These are phyloP conservation scores for Laterallus jamaicensis DNA, from an alignment of 2,113 vertebrate species.

Conservation along the genomic window DNA sequence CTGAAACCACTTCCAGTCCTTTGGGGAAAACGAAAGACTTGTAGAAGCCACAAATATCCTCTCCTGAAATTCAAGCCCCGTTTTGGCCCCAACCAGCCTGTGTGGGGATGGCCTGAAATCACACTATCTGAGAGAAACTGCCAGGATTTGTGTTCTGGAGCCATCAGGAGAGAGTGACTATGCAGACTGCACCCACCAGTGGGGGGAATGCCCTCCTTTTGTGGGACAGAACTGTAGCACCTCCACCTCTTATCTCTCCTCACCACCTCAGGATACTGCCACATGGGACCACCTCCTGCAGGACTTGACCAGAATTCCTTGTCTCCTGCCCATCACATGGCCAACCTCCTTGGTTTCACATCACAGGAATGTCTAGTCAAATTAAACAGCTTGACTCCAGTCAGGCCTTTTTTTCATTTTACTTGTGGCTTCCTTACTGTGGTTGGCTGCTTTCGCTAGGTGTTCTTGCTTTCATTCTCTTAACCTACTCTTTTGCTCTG, in stretches of 20 bases:
- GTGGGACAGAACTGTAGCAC: fast-evolving
- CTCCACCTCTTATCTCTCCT: not conserved
- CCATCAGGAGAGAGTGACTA: not conserved
- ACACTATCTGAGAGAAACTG: not conserved
- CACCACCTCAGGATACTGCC: not conserved
- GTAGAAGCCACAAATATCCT: not conserved
- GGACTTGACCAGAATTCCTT: not conserved
- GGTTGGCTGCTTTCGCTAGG: not conserved
- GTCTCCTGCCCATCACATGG: not conserved
- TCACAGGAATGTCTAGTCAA: not conserved
- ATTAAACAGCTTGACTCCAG: not conserved
- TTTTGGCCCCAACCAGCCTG: not conserved
- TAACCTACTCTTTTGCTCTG: not conserved
- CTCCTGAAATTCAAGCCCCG: not conserved
- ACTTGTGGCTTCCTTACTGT: not conserved
- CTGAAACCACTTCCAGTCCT: not conserved
- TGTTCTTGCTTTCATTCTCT: not conserved
- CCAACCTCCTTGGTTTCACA: not conserved
- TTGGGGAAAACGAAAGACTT: not conserved
- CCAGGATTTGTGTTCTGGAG: not conserved
- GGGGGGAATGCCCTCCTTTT: not conserved
- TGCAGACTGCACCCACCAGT: not conserved
- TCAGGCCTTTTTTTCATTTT: not conserved
- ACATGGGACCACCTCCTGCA: fast-evolving
- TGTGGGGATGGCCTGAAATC: not conserved